A percentile compares a stretch with the other conserved stretches of the same genome.
These are phyloP conservation scores for Ditylenchus weischeri DNA, from an alignment of 2,888 invertebrate species.

Conservation along the genomic window DNA sequence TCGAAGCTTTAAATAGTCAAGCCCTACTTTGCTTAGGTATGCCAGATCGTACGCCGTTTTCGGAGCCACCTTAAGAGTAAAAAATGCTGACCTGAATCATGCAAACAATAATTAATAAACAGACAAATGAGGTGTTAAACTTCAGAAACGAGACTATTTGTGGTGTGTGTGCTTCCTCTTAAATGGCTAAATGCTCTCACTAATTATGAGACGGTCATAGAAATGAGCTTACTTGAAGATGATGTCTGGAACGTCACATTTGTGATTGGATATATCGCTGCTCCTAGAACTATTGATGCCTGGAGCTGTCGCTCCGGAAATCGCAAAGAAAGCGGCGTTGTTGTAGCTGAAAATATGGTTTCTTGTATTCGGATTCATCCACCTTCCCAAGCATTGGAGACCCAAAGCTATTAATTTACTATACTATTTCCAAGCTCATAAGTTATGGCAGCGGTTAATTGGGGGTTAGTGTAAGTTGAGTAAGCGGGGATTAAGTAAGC, in stretches of 20 bases:
- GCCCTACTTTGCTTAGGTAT: too few species aligned
- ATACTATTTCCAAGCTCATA: too few species aligned
- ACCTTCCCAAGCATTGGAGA: too few species aligned
- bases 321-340: conserved; percentile 56
- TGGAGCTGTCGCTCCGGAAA: conserved; percentile 36
- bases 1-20: too few species aligned
- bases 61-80: too few species aligned
- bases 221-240: conserved; percentile 33
- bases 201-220: background rate
- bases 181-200: conserved; percentile 14
- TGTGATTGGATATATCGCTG: conserved; percentile 45
- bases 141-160: conserved; percentile 42
- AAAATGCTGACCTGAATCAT: too few species aligned
- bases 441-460: too few species aligned
- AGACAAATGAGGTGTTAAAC: conserved; percentile 26
- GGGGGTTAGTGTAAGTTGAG: too few species aligned
- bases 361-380: too few species aligned
- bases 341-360: conserved; percentile 48
- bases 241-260: conserved; percentile 47
- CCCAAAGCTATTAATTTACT: background rate
- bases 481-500: too few species aligned
- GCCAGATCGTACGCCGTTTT: too few species aligned
- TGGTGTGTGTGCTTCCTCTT: conserved; percentile 37
- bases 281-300: conserved; percentile 43
- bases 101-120: background rate